Evolutionary conservation across 2,888 invertebrate species (phyloP).

Genomic region (Mamestra brassicae): DNA sequence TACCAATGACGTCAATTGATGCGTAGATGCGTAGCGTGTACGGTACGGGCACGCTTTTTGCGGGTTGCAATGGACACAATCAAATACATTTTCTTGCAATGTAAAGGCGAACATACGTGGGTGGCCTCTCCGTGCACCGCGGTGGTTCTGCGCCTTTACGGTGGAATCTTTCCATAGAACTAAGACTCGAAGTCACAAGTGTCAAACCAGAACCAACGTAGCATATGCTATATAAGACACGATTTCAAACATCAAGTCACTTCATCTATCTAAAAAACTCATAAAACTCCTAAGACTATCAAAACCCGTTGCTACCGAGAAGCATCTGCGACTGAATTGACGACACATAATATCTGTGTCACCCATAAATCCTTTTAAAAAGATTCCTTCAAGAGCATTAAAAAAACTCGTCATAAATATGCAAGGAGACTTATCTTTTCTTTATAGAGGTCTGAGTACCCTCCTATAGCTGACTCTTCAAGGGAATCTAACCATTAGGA

Average conservation of each 20-base stretch:
- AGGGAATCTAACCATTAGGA: conserved; percentile 36
- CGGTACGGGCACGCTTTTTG: too few relatives aligned
- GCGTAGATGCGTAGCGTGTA: too few relatives aligned
- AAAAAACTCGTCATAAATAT: conserved; percentile 66
- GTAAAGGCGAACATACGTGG: too few relatives aligned
- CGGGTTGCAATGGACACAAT: too few relatives aligned
- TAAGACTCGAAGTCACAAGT: too few relatives aligned
- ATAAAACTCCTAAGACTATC: conserved; percentile 20
- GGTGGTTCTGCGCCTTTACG: too few relatives aligned
- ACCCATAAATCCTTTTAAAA: conserved; percentile 59
- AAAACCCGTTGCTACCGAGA: conserved; percentile 9
- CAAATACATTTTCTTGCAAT: too few relatives aligned
- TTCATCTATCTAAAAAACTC: not conserved
- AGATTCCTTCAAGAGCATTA: conserved; percentile 61
- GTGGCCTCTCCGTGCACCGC: too few relatives aligned
- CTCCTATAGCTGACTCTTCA: conserved; percentile 17
- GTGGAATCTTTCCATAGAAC: too few relatives aligned
- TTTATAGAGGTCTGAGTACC: conserved; percentile 64
- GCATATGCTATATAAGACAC: not conserved
- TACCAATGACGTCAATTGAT: too few relatives aligned
- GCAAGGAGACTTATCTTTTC: conserved; percentile 59
- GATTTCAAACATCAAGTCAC: not conserved
- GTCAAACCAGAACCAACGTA: too few relatives aligned
- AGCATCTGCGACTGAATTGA: conserved; percentile 41
- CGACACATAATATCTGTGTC: conserved; percentile 45